Evolutionary conservation across 2,113 vertebrate genomes (phyloP), one percentile per base, ranked within the genome.

Genomic region (Labeo catla): DNA sequence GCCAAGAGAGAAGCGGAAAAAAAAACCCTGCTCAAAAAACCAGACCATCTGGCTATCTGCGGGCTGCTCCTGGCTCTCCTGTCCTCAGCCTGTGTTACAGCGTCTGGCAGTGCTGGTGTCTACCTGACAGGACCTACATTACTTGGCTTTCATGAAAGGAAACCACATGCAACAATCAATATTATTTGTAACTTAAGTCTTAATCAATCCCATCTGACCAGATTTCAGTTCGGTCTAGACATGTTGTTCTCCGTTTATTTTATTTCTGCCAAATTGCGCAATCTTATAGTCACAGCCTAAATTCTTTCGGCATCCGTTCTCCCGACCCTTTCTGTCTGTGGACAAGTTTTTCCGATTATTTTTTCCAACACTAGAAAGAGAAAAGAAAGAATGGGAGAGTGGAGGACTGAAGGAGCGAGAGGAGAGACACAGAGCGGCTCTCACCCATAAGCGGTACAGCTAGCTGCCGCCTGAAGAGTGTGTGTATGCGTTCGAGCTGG

Each of bases 401-500:
- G 12, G 8, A 4, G 39, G 28, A 66, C 10, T 19, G 34, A 57
- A 49, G 8, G 23, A n/a, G 19, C 1, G 8, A 74, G 13, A 49
- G n/a, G 72, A 73, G 13, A 52, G 47, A 72, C 45, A 36, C 76
- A 83, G 57, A 88, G 15, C n/a, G 78, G 87, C 83, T 83, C 96
- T 95, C 92, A 99, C 98, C 98, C 80, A 98, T 94, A 81, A 99
- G 95, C 0, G 98, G 97, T 84, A 99, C 86, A 21, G 96, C 95
- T 94, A 99, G 89, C 94, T 99, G 98, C 85, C 98, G 96, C 83
- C 96, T 95, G 91, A 99, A 99, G 47, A 99, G 95, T 0, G 92
- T 94, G 89, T 99, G 97, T 85, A 99, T 96, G 89, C 95, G 96
- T 90, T 96, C 95, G 0, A 98, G 95, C 93, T 99, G 98, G 84